phyloP scores from a whole-genome alignment of 2,888 invertebrate genomes.

The Thecocarcelia acutangulata region DNA sequence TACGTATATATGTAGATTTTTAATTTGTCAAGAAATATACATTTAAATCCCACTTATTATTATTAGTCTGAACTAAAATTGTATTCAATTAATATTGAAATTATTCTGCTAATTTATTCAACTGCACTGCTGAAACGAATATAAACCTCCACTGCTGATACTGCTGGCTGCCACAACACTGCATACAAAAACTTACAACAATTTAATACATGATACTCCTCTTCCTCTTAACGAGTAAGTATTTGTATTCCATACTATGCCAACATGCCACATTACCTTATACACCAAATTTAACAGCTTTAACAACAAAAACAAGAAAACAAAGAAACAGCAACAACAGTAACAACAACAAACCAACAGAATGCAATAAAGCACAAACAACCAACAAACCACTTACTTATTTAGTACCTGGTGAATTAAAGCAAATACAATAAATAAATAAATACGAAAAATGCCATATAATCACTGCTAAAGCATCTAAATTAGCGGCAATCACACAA shows the following conservation, averaged over 20 bases:
- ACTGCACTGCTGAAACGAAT: constrained; percentile 25
- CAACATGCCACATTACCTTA: constrained; percentile 68
- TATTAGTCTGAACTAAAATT: not conserved
- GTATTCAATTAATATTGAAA: not conserved
- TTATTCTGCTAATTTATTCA: constrained; percentile 32
- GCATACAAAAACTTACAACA: constrained; percentile 27
- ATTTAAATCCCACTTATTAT: too few relatives aligned
- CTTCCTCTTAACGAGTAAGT: constrained; percentile 19
- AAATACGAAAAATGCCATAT: constrained; percentile 70
- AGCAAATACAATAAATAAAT: constrained; percentile 70
- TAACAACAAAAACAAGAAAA: constrained; percentile 51
- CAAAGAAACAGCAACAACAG: constrained; percentile 5
- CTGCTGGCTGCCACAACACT: constrained; percentile 25
- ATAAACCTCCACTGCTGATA: constrained; percentile 6
- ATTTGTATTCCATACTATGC: constrained; percentile 32
- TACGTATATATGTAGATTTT: too few relatives aligned
- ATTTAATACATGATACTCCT: constrained; percentile 50
- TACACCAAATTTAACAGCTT: constrained; percentile 70
- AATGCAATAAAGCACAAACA: constrained; percentile 48
- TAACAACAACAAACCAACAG: constrained; percentile 21
- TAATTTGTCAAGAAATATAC: too few relatives aligned
- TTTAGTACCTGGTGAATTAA: constrained; percentile 70
- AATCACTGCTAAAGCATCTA: constrained; percentile 70
- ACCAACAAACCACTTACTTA: constrained; percentile 69
- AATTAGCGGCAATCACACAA: constrained; percentile 70